Conservation (phyloP, 2,113 vertebrate genomes). For the Perognathus longimembris region DNA sequence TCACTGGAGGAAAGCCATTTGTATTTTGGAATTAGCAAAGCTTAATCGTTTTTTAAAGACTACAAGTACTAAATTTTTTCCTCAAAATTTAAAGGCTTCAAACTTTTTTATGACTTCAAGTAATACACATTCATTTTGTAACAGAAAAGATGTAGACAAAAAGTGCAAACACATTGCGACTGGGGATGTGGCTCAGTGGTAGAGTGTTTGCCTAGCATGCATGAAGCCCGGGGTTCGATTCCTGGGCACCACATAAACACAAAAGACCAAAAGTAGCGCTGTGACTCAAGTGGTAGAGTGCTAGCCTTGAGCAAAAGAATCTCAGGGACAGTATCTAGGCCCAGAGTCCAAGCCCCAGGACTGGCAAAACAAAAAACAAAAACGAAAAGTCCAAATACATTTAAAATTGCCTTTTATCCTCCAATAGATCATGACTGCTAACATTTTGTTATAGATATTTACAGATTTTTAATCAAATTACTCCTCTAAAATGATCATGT, state of each 20-base stretch:
- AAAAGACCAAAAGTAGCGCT: no score
- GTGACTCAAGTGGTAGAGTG: no score
- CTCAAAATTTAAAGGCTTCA: slow-evolving; percentile 20
- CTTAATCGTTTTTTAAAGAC: slow-evolving; percentile 79
- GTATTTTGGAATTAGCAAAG: slow-evolving; percentile 67
- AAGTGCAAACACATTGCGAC: neutral
- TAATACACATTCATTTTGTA: neutral
- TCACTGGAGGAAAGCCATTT: slow-evolving; percentile 75
- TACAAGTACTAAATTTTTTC: slow-evolving; percentile 34
- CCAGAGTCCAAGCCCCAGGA: no score
- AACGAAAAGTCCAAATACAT: neutral
- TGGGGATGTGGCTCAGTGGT: no score
- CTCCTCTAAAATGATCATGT: slow-evolving; percentile 64
- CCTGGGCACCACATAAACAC: no score
- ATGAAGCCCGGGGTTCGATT: no score
- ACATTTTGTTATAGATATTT: neutral
- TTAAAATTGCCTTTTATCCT: neutral
- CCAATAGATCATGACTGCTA: neutral
- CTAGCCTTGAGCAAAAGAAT: no score
- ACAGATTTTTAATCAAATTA: slow-evolving; percentile 24
- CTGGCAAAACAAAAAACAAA: no score
- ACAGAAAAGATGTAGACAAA: slow-evolving; percentile 10
- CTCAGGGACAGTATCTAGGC: no score
- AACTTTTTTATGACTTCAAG: slow-evolving; percentile 5
- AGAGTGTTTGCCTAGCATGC: no score